Base-by-base conservation (phyloP, 2,113 vertebrate species). In the Spermophilus dauricus region DNA sequence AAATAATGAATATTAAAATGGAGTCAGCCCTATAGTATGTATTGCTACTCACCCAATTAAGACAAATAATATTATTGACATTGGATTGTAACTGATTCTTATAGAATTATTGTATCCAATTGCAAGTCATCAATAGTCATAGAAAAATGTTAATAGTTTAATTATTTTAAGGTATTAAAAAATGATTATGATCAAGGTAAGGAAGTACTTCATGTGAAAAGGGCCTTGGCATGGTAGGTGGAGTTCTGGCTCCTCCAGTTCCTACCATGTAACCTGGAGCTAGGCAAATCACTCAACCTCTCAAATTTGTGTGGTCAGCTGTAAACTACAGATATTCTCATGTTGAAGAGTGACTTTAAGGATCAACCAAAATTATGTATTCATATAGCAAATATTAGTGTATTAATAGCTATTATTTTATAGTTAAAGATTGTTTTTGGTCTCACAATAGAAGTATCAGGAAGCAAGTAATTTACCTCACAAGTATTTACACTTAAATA, bases 1-100 rank as follows among this genome's bases (percentile, higher is more conserved):
- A 95, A 94, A 94, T 22, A 95, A 80, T 87, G 37, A 84, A 53
- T 53, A 81, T 56, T 72, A 67, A 81, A 61, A 11, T 86, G 76
- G 37, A 89, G 58, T 94, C 72, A 48, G 34, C 20, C 51, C 32
- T 48, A 42, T 28, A 61, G 5, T 37, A 75, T 37, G 0, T 17
- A 94, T 63, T 76, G 17, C 1, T 20, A 63, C 24, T 51, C 9
- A 72, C 5, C 1, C 39, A 91, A 56, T 81, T 77, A 85, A 78
- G 7, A 78, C 69, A 93, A 73, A 75, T 48, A 30, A 39, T 81
- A 72, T 26, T 69, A 10, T 28, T 61, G 34, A 1, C 17, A 86
- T 22, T 82, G 24, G 17, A 67, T 63, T 63, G 48, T 9, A 92
- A 76, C 1, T 6, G n/a, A 78, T 69, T 83, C 13, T 53, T 94